These are phyloP conservation scores for Drosophila stalkeri DNA, from an alignment of 2,888 invertebrate species.

Conservation along the genomic window DNA sequence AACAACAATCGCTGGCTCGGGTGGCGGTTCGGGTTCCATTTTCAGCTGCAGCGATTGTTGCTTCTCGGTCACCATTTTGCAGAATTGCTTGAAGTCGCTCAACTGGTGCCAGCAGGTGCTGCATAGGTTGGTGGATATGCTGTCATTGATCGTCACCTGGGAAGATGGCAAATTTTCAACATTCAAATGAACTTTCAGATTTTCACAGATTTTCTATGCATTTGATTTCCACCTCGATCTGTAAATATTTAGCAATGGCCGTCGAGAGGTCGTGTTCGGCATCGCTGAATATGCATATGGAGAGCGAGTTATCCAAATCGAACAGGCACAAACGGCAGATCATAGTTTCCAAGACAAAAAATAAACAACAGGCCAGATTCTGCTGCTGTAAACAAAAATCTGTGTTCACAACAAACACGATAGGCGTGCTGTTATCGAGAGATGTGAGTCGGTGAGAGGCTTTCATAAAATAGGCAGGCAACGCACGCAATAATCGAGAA, in stretches of 20 bases:
- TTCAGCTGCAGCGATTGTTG: constrained; percentile 61
- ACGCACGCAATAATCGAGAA: constrained; percentile 5
- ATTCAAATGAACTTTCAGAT: neutral
- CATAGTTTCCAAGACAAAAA: constrained; percentile 44
- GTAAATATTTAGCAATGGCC: constrained; percentile 53
- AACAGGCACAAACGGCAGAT: constrained; percentile 75
- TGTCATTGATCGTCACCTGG: constrained; percentile 56
- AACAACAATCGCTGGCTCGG: constrained; percentile 56
- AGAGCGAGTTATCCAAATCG: constrained; percentile 41
- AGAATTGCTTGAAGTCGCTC: constrained; percentile 65
- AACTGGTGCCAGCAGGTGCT: constrained; percentile 57
- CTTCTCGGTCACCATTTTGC: constrained; percentile 65
- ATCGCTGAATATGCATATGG: constrained; percentile 53
- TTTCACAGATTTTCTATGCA: neutral
- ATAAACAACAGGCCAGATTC: constrained; percentile 11
- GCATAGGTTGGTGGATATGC: constrained; percentile 65
- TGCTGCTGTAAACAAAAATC: constrained; percentile 21
- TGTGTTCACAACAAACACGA: constrained; percentile 11
- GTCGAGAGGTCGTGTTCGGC: constrained; percentile 46
- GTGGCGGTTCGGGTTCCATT: constrained; percentile 62
- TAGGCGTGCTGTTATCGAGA: constrained; percentile 23
- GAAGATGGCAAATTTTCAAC: constrained; percentile 1
- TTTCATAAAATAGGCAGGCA: constrained; percentile 7
- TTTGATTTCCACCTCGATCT: constrained; percentile 41
- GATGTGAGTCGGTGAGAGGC: constrained; percentile 8